Evolutionary conservation across 2,888 invertebrate genomes (phyloP), one percentile per base, ranked within the genome.

Genomic region (Barypeithes pellucidus): DNA sequence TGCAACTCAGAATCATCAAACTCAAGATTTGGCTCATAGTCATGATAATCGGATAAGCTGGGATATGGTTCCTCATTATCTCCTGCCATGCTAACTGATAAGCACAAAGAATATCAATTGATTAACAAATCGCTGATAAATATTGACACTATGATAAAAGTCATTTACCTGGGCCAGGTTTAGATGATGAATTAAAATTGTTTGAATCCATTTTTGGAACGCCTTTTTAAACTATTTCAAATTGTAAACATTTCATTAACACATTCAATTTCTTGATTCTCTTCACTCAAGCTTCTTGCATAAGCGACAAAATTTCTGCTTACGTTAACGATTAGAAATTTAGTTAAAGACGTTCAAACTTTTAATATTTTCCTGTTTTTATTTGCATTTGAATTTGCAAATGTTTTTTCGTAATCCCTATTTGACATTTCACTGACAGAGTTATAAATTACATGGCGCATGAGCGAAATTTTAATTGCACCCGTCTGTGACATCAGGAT

Each of bases 1-100:
- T 91, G 91, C 71, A 96, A 87, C 87, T 98, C 98, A 12, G 96
- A 94, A 86, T 98, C 98, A 88, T 98, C 98, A 88, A 98, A 98
- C 86, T 98, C 97, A 84, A 98, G 89, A 87, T 96, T 95, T 12
- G 97, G 97, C 85, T 98, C 98, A 85, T 96, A 95, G 87, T 97
- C 97, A 84, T 96, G 95, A 84, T 92, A 93, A 87, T 96, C 96
- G 36, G 96, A 96, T 73, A 96, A 89, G 86, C 96, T 96, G 63
- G 95, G 94, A 85, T 94, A 92, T 8, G 92, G 90, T 82, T 95
- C 96, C 77, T 95, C 83, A 60, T 79, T 81, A 77, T 81, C 80
- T 71, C 76, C 80, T 29, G 66, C 73, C 72, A 77, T 76, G 66
- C 74, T 78, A 9, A 76, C 78, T 80, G 75, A 70, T 70, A 75